These are phyloP conservation scores for Zaprionus lachaisei DNA, from an alignment of 1,140 invertebrate genomes.

Conservation along the genomic window DNA sequence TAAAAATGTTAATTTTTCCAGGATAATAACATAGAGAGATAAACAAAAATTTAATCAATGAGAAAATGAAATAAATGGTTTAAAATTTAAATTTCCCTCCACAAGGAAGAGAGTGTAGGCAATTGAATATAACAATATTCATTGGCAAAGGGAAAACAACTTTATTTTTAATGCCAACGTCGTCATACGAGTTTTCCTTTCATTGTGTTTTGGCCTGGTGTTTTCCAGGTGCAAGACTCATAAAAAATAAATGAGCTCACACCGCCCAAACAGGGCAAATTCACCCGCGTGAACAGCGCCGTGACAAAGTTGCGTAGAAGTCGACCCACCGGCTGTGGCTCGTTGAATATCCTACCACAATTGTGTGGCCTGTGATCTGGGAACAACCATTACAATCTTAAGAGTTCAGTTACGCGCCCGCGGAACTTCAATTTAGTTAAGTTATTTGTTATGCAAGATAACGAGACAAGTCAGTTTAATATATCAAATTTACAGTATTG, in stretches of 20 bases:
- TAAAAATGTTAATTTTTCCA: constrained; percentile 1
- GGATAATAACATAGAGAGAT: neutral
- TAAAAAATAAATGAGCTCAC: constrained; percentile 74
- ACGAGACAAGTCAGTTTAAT: neutral
- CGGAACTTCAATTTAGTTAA: constrained; percentile 55
- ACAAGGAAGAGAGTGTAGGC: constrained; percentile 16
- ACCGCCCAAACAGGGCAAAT: constrained; percentile 35
- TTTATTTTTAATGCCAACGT: constrained; percentile 74
- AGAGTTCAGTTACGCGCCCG: constrained; percentile 62
- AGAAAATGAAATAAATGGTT: constrained; percentile 36
- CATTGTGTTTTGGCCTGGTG: constrained; percentile 31
- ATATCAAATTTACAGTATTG: neutral
- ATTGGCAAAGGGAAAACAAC: constrained; percentile 66
- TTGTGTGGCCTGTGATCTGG: constrained; percentile 22
- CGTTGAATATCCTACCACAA: constrained; percentile 49
- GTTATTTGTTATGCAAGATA: constrained; percentile 8
- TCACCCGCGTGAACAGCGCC: constrained; percentile 36
- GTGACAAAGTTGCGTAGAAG: constrained; percentile 48
- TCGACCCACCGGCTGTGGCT: neutral
- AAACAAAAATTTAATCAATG: constrained; percentile 60
- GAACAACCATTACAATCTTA: constrained; percentile 15
- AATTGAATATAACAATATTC: constrained; percentile 50
- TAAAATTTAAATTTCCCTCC: neutral
- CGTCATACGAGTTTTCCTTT: constrained; percentile 24
- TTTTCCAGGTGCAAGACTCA: constrained; percentile 72